These are phyloP conservation scores for Platysternon megacephalum DNA, from an alignment of 2,113 vertebrate genomes.

Conservation along the genomic window DNA sequence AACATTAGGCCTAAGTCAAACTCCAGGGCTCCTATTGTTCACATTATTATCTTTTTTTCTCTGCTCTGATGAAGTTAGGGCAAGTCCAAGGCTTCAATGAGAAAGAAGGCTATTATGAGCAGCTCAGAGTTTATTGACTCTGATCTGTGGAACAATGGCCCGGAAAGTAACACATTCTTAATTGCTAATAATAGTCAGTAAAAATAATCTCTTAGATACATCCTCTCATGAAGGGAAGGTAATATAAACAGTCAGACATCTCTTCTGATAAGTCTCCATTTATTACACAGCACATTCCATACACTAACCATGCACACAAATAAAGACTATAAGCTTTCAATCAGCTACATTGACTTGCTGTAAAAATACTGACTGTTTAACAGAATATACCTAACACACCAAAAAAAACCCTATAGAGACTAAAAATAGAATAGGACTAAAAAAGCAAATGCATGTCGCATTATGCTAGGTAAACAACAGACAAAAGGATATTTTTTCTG, in stretches of 20 bases:
- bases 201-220: slow-evolving; percentile 36
- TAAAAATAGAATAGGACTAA: background rate
- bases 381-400: background rate
- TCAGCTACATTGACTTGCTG: background rate
- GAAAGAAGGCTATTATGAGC: slow-evolving; percentile 74
- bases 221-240: slow-evolving; percentile 7
- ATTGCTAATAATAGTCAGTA: slow-evolving; percentile 62
- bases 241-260: slow-evolving; percentile 34
- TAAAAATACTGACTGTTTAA: background rate
- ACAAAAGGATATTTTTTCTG: background rate
- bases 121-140: slow-evolving; percentile 76
- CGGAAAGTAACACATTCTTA: slow-evolving; percentile 66
- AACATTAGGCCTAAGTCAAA: slow-evolving; percentile 76
- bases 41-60: slow-evolving; percentile 50
- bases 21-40: slow-evolving; percentile 75
- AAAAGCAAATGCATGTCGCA: slow-evolving; percentile 6
- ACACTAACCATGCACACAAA: background rate
- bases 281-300: background rate
- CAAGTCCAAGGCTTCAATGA: slow-evolving; percentile 72
- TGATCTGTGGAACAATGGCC: slow-evolving; percentile 61
- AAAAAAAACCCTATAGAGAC: background rate
- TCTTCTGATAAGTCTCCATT: background rate
- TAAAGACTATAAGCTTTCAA: background rate
- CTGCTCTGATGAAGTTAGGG: slow-evolving; percentile 75
- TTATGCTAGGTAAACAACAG: background rate